Percentiles rank a stretch among this genome's conserved stretches.
Evolutionary conservation across 1,140 invertebrate species (phyloP).

Genomic region (Microplitis demolitor): DNA sequence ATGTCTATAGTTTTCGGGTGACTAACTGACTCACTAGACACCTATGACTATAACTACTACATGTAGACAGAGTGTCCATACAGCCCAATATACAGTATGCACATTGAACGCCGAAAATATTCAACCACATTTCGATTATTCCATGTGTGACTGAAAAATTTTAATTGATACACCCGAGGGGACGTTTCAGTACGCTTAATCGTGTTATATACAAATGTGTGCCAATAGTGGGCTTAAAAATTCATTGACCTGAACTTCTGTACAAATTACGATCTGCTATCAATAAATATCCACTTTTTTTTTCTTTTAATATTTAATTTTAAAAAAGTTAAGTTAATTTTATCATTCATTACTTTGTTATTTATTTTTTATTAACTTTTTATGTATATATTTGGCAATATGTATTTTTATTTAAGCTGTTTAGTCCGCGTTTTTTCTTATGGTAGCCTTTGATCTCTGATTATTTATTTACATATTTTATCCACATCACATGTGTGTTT

Average conservation of each 20-base stretch:
- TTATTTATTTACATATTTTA: background rate
- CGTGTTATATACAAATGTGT: background rate
- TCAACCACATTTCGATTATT: background rate
- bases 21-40: no score
- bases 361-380: no score
- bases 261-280: background rate
- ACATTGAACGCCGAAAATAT: no score
- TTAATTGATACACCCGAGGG: background rate
- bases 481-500: background rate
- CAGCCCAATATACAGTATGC: no score
- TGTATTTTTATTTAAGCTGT: no score
- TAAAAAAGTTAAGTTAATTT: no score
- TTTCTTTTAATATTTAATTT: background rate
- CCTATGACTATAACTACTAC: no score
- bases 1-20: no score
- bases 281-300: background rate
- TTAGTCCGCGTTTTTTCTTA: background rate
- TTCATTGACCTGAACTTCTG: background rate
- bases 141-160: conserved; percentile 10
- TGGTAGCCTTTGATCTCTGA: background rate
- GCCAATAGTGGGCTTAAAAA: background rate
- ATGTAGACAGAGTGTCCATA: no score
- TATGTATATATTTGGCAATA: no score
- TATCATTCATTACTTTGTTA: no score
- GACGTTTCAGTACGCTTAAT: background rate